These are phyloP conservation scores for Cheilosia urbana DNA, from an alignment of 2,888 invertebrate genomes.

Conservation along the genomic window DNA sequence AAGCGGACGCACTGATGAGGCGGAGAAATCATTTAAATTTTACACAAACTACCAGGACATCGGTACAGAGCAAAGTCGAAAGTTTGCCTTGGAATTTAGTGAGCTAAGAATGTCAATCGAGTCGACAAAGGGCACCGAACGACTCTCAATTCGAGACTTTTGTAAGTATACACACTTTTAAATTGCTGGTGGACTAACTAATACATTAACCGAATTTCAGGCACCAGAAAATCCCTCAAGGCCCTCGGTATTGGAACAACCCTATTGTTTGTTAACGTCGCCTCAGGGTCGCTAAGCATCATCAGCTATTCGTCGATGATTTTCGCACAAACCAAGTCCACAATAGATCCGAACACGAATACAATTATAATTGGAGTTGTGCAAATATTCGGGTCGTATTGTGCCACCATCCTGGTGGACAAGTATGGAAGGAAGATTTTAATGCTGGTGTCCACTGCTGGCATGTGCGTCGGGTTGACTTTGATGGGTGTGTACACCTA, in stretches of 20 bases:
- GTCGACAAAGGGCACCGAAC: conserved; percentile 46
- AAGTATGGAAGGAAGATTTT: conserved; percentile 80
- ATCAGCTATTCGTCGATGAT: conserved; percentile 82
- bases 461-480: conserved; percentile 78
- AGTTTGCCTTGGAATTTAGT: conserved; percentile 77
- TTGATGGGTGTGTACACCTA: conserved; percentile 79
- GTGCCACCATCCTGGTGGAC: conserved; percentile 80
- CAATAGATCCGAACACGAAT: conserved; percentile 80
- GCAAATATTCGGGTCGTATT: conserved; percentile 80
- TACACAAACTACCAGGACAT: conserved; percentile 78
- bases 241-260: conserved; percentile 77
- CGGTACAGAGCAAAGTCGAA: conserved; percentile 76
- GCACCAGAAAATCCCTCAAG: conserved; percentile 78
- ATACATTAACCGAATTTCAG: conserved; percentile 71
- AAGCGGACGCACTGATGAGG: conserved; percentile 76
- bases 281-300: conserved; percentile 80
- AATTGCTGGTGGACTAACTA: not conserved
- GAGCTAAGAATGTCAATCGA: conserved; percentile 77
- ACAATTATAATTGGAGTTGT: conserved; percentile 81
- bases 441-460: conserved; percentile 79
- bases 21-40: conserved; percentile 79
- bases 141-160: conserved; percentile 78
- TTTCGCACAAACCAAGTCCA: conserved; percentile 79
- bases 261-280: conserved; percentile 79
- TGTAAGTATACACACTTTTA: conserved; percentile 76